Percentiles rank a stretch among this genome's conserved stretches.
Evolutionary conservation across 2,797 vertebrate species (phyloP).

Genomic region (Acanthornis magna): DNA sequence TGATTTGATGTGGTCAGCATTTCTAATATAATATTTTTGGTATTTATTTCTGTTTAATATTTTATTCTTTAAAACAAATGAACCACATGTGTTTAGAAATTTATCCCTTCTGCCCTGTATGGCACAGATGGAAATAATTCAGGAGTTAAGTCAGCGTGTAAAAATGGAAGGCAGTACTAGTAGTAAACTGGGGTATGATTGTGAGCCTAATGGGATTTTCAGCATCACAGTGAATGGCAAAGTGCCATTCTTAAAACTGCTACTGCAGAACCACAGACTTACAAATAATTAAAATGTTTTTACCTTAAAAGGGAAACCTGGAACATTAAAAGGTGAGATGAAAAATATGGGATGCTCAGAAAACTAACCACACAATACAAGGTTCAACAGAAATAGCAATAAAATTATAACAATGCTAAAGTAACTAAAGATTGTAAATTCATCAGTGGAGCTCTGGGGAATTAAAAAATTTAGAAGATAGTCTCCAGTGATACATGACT

Average conservation of each 20-base stretch:
- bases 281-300: background rate
- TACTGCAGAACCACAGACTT: background rate
- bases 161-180: background rate
- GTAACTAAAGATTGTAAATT: background rate
- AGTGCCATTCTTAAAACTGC: background rate
- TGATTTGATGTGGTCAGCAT: background rate
- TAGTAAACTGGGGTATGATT: background rate
- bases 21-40: background rate
- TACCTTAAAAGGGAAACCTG: background rate
- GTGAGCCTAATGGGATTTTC: background rate
- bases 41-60: background rate
- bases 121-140: background rate
- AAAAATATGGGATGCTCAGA: background rate
- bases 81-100: background rate
- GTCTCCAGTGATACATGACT: background rate
- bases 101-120: background rate
- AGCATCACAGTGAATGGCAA: background rate
- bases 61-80: background rate
- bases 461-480: background rate
- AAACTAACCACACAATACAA: background rate
- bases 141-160: background rate
- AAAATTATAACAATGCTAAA: background rate
- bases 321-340: background rate
- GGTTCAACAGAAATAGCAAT: background rate
- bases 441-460: fast-evolving